Evolutionary conservation across 2,113 vertebrate species (phyloP).

Genomic region (Aepyceros melampus): DNA sequence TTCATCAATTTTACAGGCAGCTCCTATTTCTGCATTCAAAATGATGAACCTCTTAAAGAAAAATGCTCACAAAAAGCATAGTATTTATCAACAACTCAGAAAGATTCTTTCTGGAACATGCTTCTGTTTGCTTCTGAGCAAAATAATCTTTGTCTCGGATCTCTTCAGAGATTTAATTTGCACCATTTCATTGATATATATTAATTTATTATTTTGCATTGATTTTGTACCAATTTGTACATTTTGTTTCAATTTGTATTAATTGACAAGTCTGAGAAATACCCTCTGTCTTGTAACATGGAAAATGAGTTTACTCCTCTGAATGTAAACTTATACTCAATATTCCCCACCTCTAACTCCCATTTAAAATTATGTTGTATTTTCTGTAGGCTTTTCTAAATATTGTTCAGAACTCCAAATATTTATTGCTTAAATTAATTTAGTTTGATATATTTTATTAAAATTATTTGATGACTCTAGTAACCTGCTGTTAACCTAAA

Average conservation of each 20-base stretch:
- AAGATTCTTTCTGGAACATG: not conserved
- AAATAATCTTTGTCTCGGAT: not conserved
- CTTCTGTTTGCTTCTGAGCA: not conserved
- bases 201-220: conserved; percentile 16
- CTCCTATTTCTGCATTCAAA: conserved; percentile 34
- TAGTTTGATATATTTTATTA: conserved; percentile 10
- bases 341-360: not conserved
- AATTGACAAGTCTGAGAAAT: not conserved
- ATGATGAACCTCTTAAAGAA: conserved; percentile 29
- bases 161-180: conserved; percentile 25
- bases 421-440: conserved; percentile 29
- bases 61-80: not conserved
- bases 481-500: not conserved
- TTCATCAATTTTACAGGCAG: conserved; percentile 19
- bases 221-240: not conserved
- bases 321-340: not conserved
- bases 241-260: not conserved
- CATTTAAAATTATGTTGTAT: conserved; percentile 12
- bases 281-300: not conserved
- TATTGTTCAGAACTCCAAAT: not conserved
- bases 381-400: not conserved
- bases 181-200: not conserved
- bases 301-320: conserved; percentile 21
- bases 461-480: not conserved
- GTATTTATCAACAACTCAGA: not conserved